Base-by-base conservation (phyloP, 92 coral and sea anemone species). In the Parazoanthus atlanticus region DNA sequence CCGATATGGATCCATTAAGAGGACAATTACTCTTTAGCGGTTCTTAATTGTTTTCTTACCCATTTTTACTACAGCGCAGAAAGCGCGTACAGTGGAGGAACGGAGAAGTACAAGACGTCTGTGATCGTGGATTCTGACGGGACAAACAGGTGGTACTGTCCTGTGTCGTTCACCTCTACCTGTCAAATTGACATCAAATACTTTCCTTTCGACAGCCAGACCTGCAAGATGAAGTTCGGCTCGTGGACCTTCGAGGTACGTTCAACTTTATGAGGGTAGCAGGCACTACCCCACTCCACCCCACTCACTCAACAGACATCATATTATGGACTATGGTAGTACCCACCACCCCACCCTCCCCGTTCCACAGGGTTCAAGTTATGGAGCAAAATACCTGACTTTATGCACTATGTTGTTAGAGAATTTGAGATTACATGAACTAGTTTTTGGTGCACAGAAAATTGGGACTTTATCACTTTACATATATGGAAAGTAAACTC, bases 141-240 rank as follows among this genome's bases (percentile, higher is more conserved):
- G 16, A 89, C 76, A 23, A 91, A 91, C 92, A 92, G 82, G 43
- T 96, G 99, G 99, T 96, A 72, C 84, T 91, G 98, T 34, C 99
- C 99, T 1, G 94, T 95, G 2, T 95, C 99, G 1, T 96, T 96
- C 92, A 93, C 96, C n/a, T 95, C 95, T 71, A 96, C 99, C 38
- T 96, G 99, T 74, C 92, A 93, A 12, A 95, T 96, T 29, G 95
- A 95, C 83, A 94, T 96, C 54, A 94, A 94, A 19, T 96, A 89
- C 78, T 96, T 96, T 72, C 99, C 99, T n/a, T 96, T 96, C 80
- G 99, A 96, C 84, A 86, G 88, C 1, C 99, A 96, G 87, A 91
- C 88, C 12, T 96, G 99, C 83, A 65, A 88, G 72, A 82, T 96
- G 91, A 95, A 96, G 91, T 96, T 96, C 70, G 99, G 99, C 15